Evolutionary conservation across 1,140 invertebrate genomes (phyloP).

Genomic region (Diachasmimorpha longicaudata): DNA sequence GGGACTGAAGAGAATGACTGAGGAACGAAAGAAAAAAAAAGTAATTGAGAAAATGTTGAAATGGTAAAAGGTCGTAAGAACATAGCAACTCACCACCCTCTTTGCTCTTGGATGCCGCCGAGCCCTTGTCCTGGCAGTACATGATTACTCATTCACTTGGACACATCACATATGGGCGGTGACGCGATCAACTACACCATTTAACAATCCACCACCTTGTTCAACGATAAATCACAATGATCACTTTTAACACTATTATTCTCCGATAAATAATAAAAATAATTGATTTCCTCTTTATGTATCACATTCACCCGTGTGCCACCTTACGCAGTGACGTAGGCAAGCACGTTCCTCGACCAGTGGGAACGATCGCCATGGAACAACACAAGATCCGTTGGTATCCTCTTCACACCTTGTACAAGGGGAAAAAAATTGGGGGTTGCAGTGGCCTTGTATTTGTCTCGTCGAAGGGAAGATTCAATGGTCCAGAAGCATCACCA

Average conservation of each 20-base stretch:
- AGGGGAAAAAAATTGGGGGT: not conserved
- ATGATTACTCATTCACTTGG: constrained; percentile 39
- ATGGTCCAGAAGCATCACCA: too few relatives aligned
- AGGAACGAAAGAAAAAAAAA: too few relatives aligned
- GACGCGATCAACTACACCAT: constrained; percentile 6
- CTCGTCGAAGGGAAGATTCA: too few relatives aligned
- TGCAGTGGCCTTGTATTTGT: not conserved
- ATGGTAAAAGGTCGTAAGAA: not conserved
- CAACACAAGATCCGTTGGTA: not conserved
- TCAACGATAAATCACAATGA: not conserved
- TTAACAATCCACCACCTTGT: not conserved
- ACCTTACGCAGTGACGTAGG: not conserved
- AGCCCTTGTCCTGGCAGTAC: constrained; percentile 41
- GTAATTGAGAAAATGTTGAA: not conserved
- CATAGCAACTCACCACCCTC: constrained; percentile 32
- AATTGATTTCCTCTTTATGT: not conserved
- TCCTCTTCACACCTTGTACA: not conserved
- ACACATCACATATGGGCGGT: constrained; percentile 37
- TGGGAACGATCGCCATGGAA: not conserved
- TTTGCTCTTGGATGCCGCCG: constrained; percentile 36
- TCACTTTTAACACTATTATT: too few relatives aligned
- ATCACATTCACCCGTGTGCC: not conserved
- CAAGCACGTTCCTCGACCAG: not conserved
- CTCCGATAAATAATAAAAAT: not conserved
- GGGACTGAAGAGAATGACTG: not conserved